phyloP scores from a whole-genome alignment of 2,888 invertebrate species.

The Cephus pygmeus region DNA sequence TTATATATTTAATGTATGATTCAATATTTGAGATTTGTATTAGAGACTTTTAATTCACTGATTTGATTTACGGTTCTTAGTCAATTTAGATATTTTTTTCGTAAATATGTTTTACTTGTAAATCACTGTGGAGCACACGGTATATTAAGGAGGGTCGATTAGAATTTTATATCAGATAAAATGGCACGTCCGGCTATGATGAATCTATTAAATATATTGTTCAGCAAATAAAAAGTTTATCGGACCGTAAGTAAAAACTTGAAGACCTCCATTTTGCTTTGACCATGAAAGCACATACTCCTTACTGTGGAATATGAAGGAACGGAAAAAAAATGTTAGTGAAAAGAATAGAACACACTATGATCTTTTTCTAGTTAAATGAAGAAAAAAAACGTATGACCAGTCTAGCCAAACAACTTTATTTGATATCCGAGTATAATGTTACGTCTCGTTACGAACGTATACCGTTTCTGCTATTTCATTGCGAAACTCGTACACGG shows the following conservation, averaged over 20 bases:
- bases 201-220: neutral
- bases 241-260: neutral
- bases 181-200: neutral
- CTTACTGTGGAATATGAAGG: neutral
- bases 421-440: constrained; percentile 43
- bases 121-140: neutral
- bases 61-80: neutral
- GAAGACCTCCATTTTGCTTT: neutral
- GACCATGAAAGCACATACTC: neutral
- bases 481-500: constrained; percentile 41
- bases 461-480: constrained; percentile 47
- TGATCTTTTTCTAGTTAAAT: neutral
- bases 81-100: neutral
- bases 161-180: neutral
- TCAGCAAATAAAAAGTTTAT: neutral
- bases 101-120: neutral
- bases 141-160: neutral
- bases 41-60: neutral
- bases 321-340: neutral
- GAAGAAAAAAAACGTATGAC: neutral
- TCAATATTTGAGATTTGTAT: neutral
- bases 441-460: constrained; percentile 37
- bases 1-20: neutral
- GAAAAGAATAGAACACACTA: neutral
- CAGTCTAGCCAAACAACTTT: constrained; percentile 30